Conservation (phyloP, 1,140 invertebrate species). For the Apis cerana region DNA sequence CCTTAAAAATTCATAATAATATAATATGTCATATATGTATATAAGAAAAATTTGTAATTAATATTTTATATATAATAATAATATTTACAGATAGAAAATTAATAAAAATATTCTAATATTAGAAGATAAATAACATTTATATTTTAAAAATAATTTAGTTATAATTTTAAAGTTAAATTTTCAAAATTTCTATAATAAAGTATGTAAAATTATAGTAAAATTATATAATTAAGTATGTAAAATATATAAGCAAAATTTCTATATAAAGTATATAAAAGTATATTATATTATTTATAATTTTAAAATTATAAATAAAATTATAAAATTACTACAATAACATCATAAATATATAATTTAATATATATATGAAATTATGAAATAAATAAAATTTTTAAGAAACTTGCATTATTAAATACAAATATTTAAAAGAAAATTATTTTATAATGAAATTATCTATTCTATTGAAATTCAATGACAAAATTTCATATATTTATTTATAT, state of each 20-base stretch:
- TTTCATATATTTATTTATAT: background rate
- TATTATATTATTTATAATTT: too few relatives aligned
- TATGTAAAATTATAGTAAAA: too few relatives aligned
- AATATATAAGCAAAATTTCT: too few relatives aligned
- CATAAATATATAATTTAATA: constrained; percentile 7
- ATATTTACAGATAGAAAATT: constrained; percentile 28
- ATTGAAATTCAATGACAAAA: background rate
- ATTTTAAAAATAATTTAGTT: background rate
- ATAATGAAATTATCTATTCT: background rate
- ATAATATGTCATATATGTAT: background rate
- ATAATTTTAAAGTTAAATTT: background rate
- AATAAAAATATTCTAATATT: background rate
- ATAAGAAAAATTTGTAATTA: background rate
- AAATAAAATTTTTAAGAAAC: background rate
- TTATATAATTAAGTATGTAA: too few relatives aligned
- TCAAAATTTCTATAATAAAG: too few relatives aligned
- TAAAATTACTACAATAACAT: constrained; percentile 1
- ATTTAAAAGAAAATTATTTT: background rate
- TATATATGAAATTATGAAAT: background rate
- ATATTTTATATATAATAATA: constrained; percentile 18
- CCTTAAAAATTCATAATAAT: background rate
- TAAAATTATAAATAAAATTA: background rate
- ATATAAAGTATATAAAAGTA: too few relatives aligned
- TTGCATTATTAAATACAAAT: background rate
- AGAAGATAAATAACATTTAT: background rate